Percentiles rank a stretch among this genome's conserved stretches.
These are phyloP conservation scores for Tachina grossa DNA, from an alignment of 2,888 invertebrate species.

Conservation along the genomic window DNA sequence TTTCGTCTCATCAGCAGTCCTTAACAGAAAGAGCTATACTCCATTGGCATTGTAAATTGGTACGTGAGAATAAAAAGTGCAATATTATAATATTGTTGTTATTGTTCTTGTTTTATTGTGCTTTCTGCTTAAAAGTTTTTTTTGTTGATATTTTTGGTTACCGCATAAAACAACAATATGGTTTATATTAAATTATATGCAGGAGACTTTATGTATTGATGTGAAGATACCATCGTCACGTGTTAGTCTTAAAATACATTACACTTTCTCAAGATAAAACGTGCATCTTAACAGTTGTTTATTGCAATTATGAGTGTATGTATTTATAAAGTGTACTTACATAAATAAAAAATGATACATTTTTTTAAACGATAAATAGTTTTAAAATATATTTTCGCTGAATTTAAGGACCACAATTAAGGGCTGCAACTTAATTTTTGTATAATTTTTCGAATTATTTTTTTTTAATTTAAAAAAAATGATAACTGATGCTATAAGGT, in stretches of 20 bases:
- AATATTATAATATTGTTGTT: neutral
- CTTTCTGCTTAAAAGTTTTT: slow-evolving; percentile 12
- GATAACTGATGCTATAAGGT: no score
- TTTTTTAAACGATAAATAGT: no score
- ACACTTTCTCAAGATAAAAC: slow-evolving; percentile 44
- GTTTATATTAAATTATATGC: neutral
- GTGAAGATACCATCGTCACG: slow-evolving; percentile 20
- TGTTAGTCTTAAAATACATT: slow-evolving; percentile 47
- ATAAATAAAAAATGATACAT: neutral
- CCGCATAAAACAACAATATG: neutral
- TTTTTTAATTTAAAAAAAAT: no score
- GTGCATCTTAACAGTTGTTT: slow-evolving; percentile 38
- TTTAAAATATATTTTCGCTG: no score
- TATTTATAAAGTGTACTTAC: neutral
- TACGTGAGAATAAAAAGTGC: slow-evolving; percentile 10
- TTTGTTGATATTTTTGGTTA: neutral
- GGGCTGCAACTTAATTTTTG: no score
- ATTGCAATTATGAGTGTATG: neutral
- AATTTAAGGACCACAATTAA: no score
- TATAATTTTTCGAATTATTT: no score
- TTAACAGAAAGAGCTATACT: slow-evolving; percentile 61
- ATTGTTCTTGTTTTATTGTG: neutral
- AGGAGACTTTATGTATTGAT: neutral
- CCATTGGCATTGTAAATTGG: slow-evolving; percentile 47
- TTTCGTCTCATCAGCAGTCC: slow-evolving; percentile 38